Evolutionary conservation across 2,797 vertebrate genomes (phyloP), one percentile per base, ranked within the genome.

Genomic region (Pangasius krempfi): DNA sequence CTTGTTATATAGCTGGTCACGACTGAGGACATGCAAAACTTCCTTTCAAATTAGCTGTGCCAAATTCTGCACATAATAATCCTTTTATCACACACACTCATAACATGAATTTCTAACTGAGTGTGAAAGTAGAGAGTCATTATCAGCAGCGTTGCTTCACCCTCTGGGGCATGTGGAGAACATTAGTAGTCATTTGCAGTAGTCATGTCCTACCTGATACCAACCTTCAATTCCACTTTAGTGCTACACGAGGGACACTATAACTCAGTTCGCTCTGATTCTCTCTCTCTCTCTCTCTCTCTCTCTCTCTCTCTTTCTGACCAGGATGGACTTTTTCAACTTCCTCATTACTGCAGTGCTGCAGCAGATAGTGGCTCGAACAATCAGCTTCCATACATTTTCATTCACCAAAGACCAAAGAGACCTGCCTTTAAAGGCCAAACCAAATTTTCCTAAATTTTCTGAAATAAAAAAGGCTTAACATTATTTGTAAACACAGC

Each of bases 121-220:
- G 80, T 62, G n/a, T 84, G 87, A 84, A 84, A 84, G 56, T 84
- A 52, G 80, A 52, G 68, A 75, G 80, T 83, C 68, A 76, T 88
- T 88, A 88, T 84, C 87, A 88, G 62, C 68, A 84, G 44, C 3
- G 25, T 52, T 84, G 58, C 54, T 37, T 64, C n/a, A 60, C 68
- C 68, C 87, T 88, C 87, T 52, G 54, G 87, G 79, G 66, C 80
- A 83, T 37, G 44, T 50, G 68, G 66, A 84, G 54, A 73, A 75
- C 87, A 83, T 88, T 73, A 88, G 80, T 83, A 88, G 81, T 88
- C 87, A 83, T 83, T 88, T 83, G 54, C 80, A 73, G 81, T 84
- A 64, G 60, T 66, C 87, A 60, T 88, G 70, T 88, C 79, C 87
- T 75, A 88, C 66, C 80, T 88, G 76, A 70, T 80, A 81, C 78